Evolutionary conservation across 1,140 invertebrate species (phyloP).

Genomic region (Coenobita brevimanus): DNA sequence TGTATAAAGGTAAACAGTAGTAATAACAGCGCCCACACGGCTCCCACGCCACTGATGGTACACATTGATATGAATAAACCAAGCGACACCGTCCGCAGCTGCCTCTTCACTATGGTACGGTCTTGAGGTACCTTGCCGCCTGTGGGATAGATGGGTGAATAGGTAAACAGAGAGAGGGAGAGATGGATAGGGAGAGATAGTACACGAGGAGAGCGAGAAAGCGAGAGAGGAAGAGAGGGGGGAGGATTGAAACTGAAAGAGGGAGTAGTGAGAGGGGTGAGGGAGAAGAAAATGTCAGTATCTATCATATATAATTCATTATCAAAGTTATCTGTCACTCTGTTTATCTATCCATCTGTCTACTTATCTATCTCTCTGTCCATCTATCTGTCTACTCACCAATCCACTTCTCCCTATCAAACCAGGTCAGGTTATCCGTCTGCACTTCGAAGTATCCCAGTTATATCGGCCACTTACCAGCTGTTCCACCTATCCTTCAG

Average conservation of each 20-base stretch:
- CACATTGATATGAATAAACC: conserved; percentile 94
- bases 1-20: conserved; percentile 94
- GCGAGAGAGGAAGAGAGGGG: background rate
- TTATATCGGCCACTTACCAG: too few species aligned
- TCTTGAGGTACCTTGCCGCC: conserved; percentile 92
- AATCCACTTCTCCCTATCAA: background rate
- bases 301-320: too few species aligned
- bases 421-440: background rate
- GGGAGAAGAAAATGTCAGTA: too few species aligned
- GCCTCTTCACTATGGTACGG: conserved; percentile 89
- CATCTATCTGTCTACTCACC: too few species aligned
- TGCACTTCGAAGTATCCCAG: background rate
- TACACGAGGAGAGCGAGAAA: conserved; percentile 6
- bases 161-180: background rate
- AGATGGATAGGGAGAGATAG: background rate
- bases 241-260: too few species aligned
- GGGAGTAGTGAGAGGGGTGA: too few species aligned
- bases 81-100: conserved; percentile 88
- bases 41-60: conserved; percentile 88
- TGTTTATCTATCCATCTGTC: background rate
- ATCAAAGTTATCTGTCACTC: too few species aligned
- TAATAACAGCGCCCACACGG: conserved; percentile 85
- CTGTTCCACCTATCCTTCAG: too few species aligned
- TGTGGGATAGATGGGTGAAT: conserved; percentile 39
- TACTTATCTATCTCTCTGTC: too few species aligned